phyloP scores from a whole-genome alignment of 2,113 vertebrate genomes.

The Varanus komodoensis region DNA sequence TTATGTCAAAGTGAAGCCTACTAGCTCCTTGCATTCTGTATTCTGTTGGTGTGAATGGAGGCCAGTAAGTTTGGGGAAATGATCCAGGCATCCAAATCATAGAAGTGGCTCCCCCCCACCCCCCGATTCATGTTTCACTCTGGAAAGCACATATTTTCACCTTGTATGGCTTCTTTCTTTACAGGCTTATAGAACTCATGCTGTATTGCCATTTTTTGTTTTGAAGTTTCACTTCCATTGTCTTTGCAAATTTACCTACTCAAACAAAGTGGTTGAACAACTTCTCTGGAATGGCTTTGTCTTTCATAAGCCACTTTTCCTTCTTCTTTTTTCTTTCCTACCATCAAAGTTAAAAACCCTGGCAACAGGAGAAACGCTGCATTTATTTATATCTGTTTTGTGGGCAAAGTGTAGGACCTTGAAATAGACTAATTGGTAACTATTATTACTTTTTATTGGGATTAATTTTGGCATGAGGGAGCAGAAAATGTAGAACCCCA shows the following conservation, averaged over 20 bases:
- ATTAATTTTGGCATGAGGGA: constrained; percentile 44
- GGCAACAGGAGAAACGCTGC: constrained; percentile 62
- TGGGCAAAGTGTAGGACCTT: constrained; percentile 57
- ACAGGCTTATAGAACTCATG: neutral
- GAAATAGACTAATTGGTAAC: constrained; percentile 64
- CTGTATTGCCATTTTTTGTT: neutral
- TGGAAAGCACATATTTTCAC: neutral
- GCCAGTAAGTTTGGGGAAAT: neutral
- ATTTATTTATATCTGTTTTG: constrained; percentile 67
- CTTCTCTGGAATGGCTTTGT: constrained; percentile 36
- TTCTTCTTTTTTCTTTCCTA: constrained; percentile 49
- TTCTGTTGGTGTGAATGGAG: neutral
- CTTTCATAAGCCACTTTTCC: constrained; percentile 34
- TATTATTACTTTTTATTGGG: constrained; percentile 44
- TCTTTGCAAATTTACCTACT: constrained; percentile 10
- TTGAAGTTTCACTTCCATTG: neutral
- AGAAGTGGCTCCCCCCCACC: too few relatives aligned
- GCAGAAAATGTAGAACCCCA: constrained; percentile 51
- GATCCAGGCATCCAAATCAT: neutral
- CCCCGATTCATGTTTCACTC: neutral
- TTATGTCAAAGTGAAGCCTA: neutral
- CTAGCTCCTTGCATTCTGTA: neutral
- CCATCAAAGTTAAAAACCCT: constrained; percentile 73
- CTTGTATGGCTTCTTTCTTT: neutral
- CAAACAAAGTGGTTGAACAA: constrained; percentile 23